Conservation (phyloP, 2,797 vertebrate species). For the Notamacropus eugenii region DNA sequence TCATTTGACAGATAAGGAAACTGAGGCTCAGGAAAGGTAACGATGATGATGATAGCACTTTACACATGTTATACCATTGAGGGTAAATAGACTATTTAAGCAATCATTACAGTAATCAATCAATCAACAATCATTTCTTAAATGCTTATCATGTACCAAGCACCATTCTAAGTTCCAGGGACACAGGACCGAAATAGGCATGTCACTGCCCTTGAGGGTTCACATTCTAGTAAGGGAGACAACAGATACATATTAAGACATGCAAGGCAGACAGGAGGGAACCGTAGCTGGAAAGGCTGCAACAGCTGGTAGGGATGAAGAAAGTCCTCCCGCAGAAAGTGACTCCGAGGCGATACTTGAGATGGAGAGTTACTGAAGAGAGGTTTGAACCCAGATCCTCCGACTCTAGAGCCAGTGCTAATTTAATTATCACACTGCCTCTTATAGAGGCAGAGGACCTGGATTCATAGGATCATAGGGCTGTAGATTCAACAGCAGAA, state of each 20-base stretch:
- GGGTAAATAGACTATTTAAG: not conserved
- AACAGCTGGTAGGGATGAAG: not conserved
- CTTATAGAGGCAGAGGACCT: not conserved
- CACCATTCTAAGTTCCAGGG: not conserved
- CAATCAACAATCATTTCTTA: not conserved
- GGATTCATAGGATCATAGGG: not conserved
- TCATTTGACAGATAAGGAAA: not conserved
- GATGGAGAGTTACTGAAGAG: not conserved
- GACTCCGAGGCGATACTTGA: not conserved
- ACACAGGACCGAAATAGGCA: not conserved
- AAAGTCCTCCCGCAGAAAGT: not conserved
- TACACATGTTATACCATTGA: not conserved
- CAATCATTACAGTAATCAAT: not conserved
- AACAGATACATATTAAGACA: not conserved
- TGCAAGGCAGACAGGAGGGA: not conserved
- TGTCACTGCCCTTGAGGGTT: not conserved
- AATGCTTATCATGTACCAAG: not conserved
- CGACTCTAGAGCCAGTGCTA: constrained; percentile 1
- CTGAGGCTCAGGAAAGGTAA: not conserved
- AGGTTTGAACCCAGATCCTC: not conserved
- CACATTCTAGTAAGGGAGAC: not conserved
- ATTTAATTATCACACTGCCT: constrained; percentile 1
- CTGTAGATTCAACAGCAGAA: not conserved
- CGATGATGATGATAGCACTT: not conserved
- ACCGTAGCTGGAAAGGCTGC: not conserved